These are phyloP conservation scores for Idaea straminata DNA, from an alignment of 2,888 invertebrate species.

Conservation along the genomic window DNA sequence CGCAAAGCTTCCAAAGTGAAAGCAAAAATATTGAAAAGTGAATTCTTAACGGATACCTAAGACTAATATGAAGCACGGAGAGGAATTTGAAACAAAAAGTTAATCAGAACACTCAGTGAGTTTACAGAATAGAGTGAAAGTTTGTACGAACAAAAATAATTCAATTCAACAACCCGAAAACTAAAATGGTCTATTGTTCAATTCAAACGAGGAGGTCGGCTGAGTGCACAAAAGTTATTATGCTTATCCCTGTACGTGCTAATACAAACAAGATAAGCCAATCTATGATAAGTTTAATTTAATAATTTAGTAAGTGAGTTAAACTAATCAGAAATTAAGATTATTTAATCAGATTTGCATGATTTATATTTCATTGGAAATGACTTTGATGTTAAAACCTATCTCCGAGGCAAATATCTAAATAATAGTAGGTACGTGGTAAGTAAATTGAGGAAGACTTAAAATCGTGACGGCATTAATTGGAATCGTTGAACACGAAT, in stretches of 20 bases:
- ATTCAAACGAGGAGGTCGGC: slow-evolving; percentile 47
- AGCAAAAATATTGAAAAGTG: slow-evolving; percentile 37
- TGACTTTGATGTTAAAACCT: neutral
- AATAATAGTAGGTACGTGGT: neutral
- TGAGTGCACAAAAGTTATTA: slow-evolving; percentile 32
- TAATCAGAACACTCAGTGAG: slow-evolving; percentile 53
- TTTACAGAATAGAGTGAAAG: slow-evolving; percentile 64
- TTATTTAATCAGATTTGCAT: slow-evolving; percentile 7
- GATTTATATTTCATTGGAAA: neutral
- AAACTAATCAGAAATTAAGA: slow-evolving; percentile 5
- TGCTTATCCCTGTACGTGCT: slow-evolving; percentile 24
- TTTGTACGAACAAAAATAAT: slow-evolving; percentile 46
- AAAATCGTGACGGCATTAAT: slow-evolving; percentile 25
- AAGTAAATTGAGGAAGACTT: neutral
- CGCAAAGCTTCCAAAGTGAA: slow-evolving; percentile 40
- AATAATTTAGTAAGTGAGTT: neutral
- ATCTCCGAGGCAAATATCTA: neutral
- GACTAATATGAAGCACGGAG: slow-evolving; percentile 27
- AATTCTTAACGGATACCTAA: slow-evolving; percentile 29
- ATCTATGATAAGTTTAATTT: slow-evolving; percentile 9
- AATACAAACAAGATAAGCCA: slow-evolving; percentile 16
- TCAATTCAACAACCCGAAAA: slow-evolving; percentile 34
- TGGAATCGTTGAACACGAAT: slow-evolving; percentile 17
- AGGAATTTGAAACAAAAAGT: slow-evolving; percentile 44
- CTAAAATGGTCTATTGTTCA: slow-evolving; percentile 37